Evolutionary conservation across 2,113 vertebrate genomes (phyloP).

Genomic region (Phalacrocorax aristotelis): DNA sequence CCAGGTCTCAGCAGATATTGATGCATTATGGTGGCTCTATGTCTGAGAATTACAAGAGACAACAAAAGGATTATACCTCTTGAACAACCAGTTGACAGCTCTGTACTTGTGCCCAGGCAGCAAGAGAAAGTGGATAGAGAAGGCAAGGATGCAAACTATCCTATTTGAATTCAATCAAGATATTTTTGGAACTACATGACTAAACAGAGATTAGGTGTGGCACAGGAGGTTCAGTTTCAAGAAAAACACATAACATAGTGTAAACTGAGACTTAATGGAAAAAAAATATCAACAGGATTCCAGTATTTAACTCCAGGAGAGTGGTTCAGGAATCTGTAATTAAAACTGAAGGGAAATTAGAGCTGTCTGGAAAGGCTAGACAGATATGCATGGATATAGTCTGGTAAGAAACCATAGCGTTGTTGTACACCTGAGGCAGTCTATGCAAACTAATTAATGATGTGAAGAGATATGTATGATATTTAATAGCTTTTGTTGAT

Average conservation of each 20-base stretch:
- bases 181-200: background rate
- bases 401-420: background rate
- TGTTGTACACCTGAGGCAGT: rapidly evolving
- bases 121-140: background rate
- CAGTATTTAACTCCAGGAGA: background rate
- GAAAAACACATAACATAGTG: background rate
- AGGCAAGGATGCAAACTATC: background rate
- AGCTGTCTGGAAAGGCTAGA: background rate
- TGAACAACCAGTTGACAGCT: rapidly evolving
- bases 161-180: background rate
- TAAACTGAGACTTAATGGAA: background rate
- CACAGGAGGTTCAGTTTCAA: background rate
- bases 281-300: background rate
- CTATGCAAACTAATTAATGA: background rate
- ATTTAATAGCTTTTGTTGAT: background rate
- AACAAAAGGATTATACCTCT: background rate
- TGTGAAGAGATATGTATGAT: background rate
- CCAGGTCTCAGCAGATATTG: background rate
- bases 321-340: background rate
- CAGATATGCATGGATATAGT: background rate
- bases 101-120: background rate
- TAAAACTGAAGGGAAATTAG: background rate
- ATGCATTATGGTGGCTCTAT: background rate
- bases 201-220: background rate
- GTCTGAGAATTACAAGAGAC: background rate